Evolutionary conservation across 2,113 vertebrate genomes (phyloP).

Genomic region (Promerops cafer): DNA sequence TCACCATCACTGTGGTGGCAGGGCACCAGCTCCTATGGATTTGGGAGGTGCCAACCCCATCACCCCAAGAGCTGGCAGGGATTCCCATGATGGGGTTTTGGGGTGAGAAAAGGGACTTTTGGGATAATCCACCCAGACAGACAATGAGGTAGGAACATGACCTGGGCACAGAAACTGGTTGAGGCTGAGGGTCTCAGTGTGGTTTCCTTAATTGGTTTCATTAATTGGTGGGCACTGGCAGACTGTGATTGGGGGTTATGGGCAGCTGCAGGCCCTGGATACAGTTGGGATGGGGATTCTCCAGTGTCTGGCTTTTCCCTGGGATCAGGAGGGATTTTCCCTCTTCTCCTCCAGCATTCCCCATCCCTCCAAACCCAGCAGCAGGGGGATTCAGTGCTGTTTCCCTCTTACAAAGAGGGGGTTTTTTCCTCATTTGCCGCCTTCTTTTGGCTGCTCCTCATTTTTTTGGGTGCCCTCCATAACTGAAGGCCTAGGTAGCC

Average conservation of each 20-base stretch:
- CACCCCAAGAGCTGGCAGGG: not conserved
- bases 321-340: not conserved
- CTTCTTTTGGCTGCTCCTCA: rapidly evolving
- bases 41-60: not conserved
- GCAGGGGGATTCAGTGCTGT: rapidly evolving
- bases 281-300: not conserved
- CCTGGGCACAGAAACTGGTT: not conserved
- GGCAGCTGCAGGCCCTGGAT: not conserved
- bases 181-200: not conserved
- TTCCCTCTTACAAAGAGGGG: not conserved
- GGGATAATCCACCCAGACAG: rapidly evolving
- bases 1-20: not conserved
- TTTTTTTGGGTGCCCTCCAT: not conserved
- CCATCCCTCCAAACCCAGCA: not conserved
- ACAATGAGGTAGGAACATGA: rapidly evolving
- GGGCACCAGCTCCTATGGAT: not conserved
- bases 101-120: not conserved
- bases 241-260: rapidly evolving
- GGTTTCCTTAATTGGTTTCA: not conserved
- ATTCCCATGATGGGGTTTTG: not conserved
- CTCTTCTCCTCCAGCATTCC: not conserved
- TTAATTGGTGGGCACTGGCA: not conserved
- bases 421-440: rapidly evolving
- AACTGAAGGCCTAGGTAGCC: not conserved
- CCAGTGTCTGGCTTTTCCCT: not conserved